Base-by-base conservation (phyloP, 1,140 invertebrate genomes). In the Ylistrum balloti region DNA sequence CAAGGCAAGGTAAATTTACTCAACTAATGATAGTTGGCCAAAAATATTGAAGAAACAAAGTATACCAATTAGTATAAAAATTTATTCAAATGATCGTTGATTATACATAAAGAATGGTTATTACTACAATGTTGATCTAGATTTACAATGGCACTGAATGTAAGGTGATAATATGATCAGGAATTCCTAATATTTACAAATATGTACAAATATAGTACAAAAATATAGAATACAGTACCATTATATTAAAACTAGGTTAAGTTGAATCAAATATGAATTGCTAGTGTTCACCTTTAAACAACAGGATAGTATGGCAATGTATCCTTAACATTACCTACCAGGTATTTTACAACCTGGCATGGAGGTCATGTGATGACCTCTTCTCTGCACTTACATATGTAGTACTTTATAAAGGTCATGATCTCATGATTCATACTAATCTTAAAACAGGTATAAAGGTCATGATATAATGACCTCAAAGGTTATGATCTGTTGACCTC, bases 131-230 rank as follows among this genome's bases (percentile, higher is more conserved):
- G 56, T 74, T 74, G 56, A 28, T 74, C 22, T 28, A 17, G n/a
- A 74, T 74, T n/a, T 74, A 74, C 56, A 74, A 74, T 74, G 56
- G 56, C 56, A 74, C 56, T 74, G 22, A 74, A 74, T 74, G 56
- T 74, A 74, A 17, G 45, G 17, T 74, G 56, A 74, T 74, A 28
- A 7, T 17, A 74, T 74, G 56, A 74, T 28, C 22, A 28, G 2
- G 35, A 38, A 38, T 38, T 38, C 35, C 35, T 7, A 38, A 74
- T 74, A 74, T 74, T 74, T 74, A 74, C 56, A 74, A 74, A 74
- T 45, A 74, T 74, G 56, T 74, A 74, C 56, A 74, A 45, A 45
- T 45, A 45, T 45, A 17, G 56, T 74, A 74, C 56, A 74, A 74
- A 74, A 74, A 74, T 74, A 74, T 5, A 74, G 17, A 74, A 74